Evolutionary conservation across 2,888 invertebrate genomes (phyloP), one percentile per base, ranked within the genome.

Genomic region (Acronicta psi): DNA sequence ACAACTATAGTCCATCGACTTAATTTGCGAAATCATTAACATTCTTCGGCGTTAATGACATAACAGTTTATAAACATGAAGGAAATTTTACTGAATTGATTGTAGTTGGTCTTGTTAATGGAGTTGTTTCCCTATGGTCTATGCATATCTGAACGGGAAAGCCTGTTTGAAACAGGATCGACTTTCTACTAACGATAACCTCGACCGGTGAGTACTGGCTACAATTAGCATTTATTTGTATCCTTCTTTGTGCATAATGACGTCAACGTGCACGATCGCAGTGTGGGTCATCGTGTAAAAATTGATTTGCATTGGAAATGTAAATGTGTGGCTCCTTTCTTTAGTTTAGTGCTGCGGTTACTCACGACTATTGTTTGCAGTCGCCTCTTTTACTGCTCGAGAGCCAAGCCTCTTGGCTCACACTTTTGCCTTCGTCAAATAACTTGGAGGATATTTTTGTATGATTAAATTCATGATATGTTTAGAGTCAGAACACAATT

Each of bases 111-210:
- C 23, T 53, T 59, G 23, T 52, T 37, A 61, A 53, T 56, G 55
- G 43, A 62, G 47, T 50, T 37, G 42, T 38, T 60, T 63, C 52
- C 62, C 42, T 29, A 29, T 29, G 11, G 11, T 11, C 40, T 63
- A 31, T 53, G 49, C 41, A 59, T 57, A 61, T 59, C 55, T 45
- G 43, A 61, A 23, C 54, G 31, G 62, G 47, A 63, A 69, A 75
- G 63, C 60, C 47, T 55, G 73, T 75, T 62, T 56, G 29, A 36
- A 64, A 69, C 63, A 66, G 60, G 73, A 68, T 61, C 41, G 40
- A 73, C 71, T 71, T 75, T 75, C 71, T 76, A 68, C 49, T 50
- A 47, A 55, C 47, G 46, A 62, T 44, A 62, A 63, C 49, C 49
- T 63, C 54, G 49, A 43, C 44, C 37, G 36, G 11, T 42, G 25